Base-by-base conservation (phyloP, 2,113 vertebrate species). In the Caranx ignobilis region DNA sequence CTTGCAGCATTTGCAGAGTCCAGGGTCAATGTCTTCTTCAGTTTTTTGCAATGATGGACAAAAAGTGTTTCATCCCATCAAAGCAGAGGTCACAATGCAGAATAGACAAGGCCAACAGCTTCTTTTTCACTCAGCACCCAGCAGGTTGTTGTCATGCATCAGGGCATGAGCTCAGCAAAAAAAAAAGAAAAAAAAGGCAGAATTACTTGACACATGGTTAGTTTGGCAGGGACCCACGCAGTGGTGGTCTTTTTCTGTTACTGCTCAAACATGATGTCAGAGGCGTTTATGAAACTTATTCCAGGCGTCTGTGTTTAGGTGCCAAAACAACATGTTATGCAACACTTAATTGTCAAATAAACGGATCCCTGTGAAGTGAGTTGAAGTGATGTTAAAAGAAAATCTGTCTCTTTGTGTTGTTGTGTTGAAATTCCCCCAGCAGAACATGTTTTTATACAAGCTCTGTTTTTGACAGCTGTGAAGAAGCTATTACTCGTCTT, bases 141-240 rank as follows among this genome's bases (percentile, higher is more conserved):
- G 84, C 82, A 78, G 80, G 84, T 71, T 7, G 64, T 66, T 80
- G 76, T 81, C 82, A 72, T 35, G 71, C 77, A 64, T 87, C 68
- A 77, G 59, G 75, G 57, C 52, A 78, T 47, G 35, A 80, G 73
- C 71, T 79, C 77, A 71, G 83, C 47, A 26, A 26, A 26, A 26
- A 26, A 26, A 26, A 26, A 32, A 75, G 62, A 45, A 69, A 41
- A 37, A 75, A 35, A 52, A 57, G 70, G 62, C 31, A 56, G 52
- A 19, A 43, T 39, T 3, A 35, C 43, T 67, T 77, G 81, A 80
- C 79, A 21, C 69, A 15, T 41, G 39, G 73, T 69, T 64, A 65
- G 35, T 50, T 70, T 61, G 78, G 60, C 74, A 56, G 76, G 37
- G 63, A 57, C 6, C 11, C 21, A 37, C 52, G 59, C 66, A n/a